Base-by-base conservation (phyloP, 2,888 invertebrate genomes). In the Cryptus viduatorius region DNA sequence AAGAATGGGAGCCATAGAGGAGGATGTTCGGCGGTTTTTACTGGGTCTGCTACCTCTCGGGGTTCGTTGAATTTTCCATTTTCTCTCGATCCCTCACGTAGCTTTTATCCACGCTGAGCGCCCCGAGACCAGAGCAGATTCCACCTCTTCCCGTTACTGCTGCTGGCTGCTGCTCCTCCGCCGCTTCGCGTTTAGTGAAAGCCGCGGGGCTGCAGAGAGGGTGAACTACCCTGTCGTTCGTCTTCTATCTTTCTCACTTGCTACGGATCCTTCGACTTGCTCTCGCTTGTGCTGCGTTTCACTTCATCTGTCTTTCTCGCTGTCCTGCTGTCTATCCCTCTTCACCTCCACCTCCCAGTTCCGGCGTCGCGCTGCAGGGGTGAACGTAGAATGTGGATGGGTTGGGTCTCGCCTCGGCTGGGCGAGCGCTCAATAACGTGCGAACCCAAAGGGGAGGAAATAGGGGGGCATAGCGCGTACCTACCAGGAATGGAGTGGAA, bases 371-470 rank as follows among this genome's bases (percentile, higher is more conserved):
- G 84, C 87, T 87, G 89, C 88, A 88, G 90, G 90, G 90, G 90
- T 86, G 91, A 91, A 90, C 87, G 88, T 90, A 91, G 92, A 91
- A 91, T 90, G 93, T 91, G 93, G 94, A 94, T 94, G 94, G 94
- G 94, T 94, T 94, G 94, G 94, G 94, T 94, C 94, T 94, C 94
- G 94, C 95, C 94, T 94, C 94, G 94, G 94, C 94, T 95, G 94
- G 94, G 93, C 95, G 94, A 94, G 94, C 95, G 95, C 94, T 95
- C 95, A 95, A 95, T 95, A 95, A 95, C 94, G 95, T 95, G 95
- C 95, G 95, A 95, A 95, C 94, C 94, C 94, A 94, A 94, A 94
- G 94, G 94, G 94, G 94, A 94, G 94, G 94, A 94, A 92, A 92
- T 90, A 90, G 90, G 87, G 90, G 89, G 59, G 88, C 80, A 87